A percentile compares a stretch with the other conserved stretches of the same genome.
These are phyloP conservation scores for Artemia sinica DNA, from an alignment of 2,888 invertebrate genomes.

Conservation along the genomic window DNA sequence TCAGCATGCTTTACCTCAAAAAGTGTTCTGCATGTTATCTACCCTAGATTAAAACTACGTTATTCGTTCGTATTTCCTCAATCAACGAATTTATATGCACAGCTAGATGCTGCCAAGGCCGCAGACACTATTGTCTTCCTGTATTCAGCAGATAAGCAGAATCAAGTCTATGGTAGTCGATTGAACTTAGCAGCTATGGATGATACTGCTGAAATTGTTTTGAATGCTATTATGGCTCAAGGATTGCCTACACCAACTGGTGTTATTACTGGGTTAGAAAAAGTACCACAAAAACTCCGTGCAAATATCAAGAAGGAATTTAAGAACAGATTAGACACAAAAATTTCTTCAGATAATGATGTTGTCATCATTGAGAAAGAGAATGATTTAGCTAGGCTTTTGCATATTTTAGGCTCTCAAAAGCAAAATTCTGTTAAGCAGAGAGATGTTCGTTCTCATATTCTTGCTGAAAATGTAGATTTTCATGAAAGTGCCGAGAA, in stretches of 20 bases:
- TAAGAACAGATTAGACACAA: slow-evolving; percentile 44
- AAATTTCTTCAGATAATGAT: slow-evolving; percentile 66
- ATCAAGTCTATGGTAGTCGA: slow-evolving; percentile 27
- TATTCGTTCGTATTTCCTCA: slow-evolving; percentile 61
- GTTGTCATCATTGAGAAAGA: slow-evolving; percentile 55
- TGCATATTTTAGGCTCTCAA: slow-evolving; percentile 60
- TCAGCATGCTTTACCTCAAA: slow-evolving; percentile 41
- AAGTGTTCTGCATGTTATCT: slow-evolving; percentile 60
- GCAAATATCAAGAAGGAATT: slow-evolving; percentile 47
- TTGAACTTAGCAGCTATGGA: slow-evolving; percentile 35
- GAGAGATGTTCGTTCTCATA: slow-evolving; percentile 61
- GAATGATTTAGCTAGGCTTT: slow-evolving; percentile 52
- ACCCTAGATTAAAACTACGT: slow-evolving; percentile 68
- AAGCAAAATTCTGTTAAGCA: slow-evolving; percentile 55
- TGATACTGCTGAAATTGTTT: slow-evolving; percentile 56
- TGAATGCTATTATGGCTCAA: slow-evolving; percentile 62
- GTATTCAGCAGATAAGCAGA: slow-evolving; percentile 47
- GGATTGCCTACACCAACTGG: slow-evolving; percentile 60
- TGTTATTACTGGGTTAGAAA: slow-evolving; percentile 46
- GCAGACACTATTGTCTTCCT: slow-evolving; percentile 67
- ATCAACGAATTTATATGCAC: slow-evolving; percentile 50
- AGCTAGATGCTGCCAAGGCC: slow-evolving; percentile 66
- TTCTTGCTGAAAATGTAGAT: slow-evolving; percentile 61
- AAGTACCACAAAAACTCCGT: slow-evolving; percentile 49
- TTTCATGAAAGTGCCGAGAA: slow-evolving; percentile 34